A percentile compares a stretch with the other conserved stretches of the same genome.
Conservation (phyloP, 1,140 invertebrate species). For the Armadillidium nasatum region DNA sequence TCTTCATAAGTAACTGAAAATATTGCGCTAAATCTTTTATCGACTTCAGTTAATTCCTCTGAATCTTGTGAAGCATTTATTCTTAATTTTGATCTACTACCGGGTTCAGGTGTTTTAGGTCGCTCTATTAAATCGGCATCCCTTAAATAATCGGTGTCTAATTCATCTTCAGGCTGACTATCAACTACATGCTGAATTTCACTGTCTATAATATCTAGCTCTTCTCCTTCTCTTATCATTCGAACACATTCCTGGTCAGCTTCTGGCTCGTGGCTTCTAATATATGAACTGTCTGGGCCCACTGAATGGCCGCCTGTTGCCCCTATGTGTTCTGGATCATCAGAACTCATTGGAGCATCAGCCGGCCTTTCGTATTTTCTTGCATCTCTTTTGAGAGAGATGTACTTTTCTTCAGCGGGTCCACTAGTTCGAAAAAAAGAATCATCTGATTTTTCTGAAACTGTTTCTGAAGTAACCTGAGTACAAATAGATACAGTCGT, state of each 20-base stretch:
- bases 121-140: constrained; percentile 54
- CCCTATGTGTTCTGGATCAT: constrained; percentile 27
- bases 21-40: constrained; percentile 46
- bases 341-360: constrained; percentile 34
- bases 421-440: constrained; percentile 52
- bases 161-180: constrained; percentile 46
- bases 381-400: constrained; percentile 52
- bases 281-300: constrained; percentile 41
- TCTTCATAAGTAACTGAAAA: constrained; percentile 44
- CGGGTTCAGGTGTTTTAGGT: constrained; percentile 54
- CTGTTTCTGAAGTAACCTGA: constrained; percentile 55
- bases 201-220: constrained; percentile 48
- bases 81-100: constrained; percentile 32
- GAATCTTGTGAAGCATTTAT: constrained; percentile 45
- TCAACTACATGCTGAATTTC: constrained; percentile 44
- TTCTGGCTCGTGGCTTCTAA: constrained; percentile 46
- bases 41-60: constrained; percentile 54
- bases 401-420: constrained; percentile 57
- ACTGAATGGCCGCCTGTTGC: constrained; percentile 44
- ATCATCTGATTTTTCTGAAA: constrained; percentile 47
- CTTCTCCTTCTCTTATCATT: constrained; percentile 57
- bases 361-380: constrained; percentile 39
- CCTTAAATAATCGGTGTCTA: constrained; percentile 44
- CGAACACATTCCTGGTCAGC: constrained; percentile 45
- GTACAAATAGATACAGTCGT: constrained; percentile 53